Conservation (phyloP, 2,888 invertebrate species). For the Apeira syringaria region DNA sequence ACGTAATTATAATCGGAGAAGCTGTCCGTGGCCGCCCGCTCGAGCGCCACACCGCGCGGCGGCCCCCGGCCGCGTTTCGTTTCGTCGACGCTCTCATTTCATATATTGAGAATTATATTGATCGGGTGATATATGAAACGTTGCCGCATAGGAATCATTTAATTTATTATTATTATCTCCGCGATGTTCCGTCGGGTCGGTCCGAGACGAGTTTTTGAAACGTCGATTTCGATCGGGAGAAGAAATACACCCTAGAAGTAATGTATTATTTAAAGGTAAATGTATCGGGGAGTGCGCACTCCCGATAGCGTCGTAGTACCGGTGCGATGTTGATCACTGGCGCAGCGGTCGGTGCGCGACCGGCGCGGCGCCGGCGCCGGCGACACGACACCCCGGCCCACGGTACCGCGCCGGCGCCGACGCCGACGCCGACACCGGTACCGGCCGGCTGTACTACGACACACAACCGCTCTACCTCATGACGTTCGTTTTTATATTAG, state of each 20-base stretch:
- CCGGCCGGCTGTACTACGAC: conserved; percentile 48
- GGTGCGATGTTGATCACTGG: conserved; percentile 18
- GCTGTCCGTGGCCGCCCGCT: conserved; percentile 69
- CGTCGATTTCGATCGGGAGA: conserved; percentile 82
- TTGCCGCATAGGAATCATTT: conserved; percentile 80
- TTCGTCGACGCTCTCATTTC: conserved; percentile 74
- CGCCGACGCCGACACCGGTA: conserved; percentile 1
- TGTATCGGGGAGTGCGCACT: conserved; percentile 67
- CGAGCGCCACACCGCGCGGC: conserved; percentile 70
- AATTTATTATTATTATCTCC: conserved; percentile 81
- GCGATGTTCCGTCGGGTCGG: conserved; percentile 79
- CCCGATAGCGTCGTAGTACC: conserved; percentile 73
- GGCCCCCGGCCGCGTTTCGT: conserved; percentile 63
- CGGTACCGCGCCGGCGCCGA: conserved; percentile 7
- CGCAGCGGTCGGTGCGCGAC: conserved; percentile 13
- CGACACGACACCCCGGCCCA: conserved; percentile 15
- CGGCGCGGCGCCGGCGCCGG: conserved; percentile 12
- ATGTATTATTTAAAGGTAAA: conserved; percentile 79
- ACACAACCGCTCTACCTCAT: conserved; percentile 79
- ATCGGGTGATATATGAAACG: conserved; percentile 84
- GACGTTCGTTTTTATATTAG: conserved; percentile 74
- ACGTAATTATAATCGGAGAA: conserved; percentile 77
- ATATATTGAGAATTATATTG: conserved; percentile 82
- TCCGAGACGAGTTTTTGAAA: conserved; percentile 82
- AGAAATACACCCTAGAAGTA: conserved; percentile 80